Base-by-base conservation (phyloP, 2,888 invertebrate genomes). In the Anorthoa munda region DNA sequence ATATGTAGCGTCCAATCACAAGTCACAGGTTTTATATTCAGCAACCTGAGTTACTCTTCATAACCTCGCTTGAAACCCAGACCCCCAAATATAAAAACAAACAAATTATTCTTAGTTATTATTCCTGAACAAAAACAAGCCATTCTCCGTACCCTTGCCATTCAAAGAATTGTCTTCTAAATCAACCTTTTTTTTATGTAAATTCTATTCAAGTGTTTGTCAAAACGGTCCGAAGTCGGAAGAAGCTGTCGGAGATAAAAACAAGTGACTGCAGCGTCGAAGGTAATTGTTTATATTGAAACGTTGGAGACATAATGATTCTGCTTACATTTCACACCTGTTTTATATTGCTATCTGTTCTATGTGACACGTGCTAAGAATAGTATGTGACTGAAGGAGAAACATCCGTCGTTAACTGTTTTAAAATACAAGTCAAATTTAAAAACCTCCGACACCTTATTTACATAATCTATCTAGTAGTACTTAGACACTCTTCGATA, bases 241-340 rank as follows among this genome's bases (percentile, higher is more conserved):
- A 66, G 59, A 59, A 80, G 64, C 15, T 18, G 65, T 46, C 45
- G n/a, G 51, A 48, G 15, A 63, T 23, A 69, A 63, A 63, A 82
- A 69, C 63, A 66, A 77, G 45, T 53, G 45, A 46, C 26, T 60
- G 45, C 45, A 56, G 18, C 51, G 39, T 69, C 56, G 26, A 66
- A 48, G 23, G 23, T 66, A 39, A 72, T 66, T 68, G 66, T 64
- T 77, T 60, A 69, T 55, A 77, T 60, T 50, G 65, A 72, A 26
- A 31, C n/a, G 18, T 50, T 48, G 51, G 26, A 48, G n/a, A 66
- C 15, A 17, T 50, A 60, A 51, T 26, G 45, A 48, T n/a, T 13
- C 15, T 31, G 26, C 21, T 17, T 21, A 2, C 56, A 60, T 56
- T 61, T 17, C 26, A n/a, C 56, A 53, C 21, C 31, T 66, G 67